Conservation (phyloP, 1,140 invertebrate species). For the Popillia japonica region DNA sequence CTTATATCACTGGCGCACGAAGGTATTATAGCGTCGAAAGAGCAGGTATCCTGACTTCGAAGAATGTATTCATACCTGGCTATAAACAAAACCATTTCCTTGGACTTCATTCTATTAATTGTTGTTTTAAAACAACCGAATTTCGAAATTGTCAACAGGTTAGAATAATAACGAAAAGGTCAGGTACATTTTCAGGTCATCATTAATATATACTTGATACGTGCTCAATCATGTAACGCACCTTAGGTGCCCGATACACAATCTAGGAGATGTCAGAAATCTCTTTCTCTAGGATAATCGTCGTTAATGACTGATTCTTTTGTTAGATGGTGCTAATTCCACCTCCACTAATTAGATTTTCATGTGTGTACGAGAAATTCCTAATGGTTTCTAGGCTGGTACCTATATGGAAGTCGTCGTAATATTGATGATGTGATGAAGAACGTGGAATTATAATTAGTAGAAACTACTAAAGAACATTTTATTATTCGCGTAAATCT, state of each 20-base stretch:
- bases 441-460: too few relatives aligned
- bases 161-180: background rate
- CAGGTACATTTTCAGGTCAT: background rate
- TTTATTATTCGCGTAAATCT: too few relatives aligned
- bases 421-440: too few relatives aligned
- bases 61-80: too few relatives aligned
- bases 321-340: background rate
- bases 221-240: background rate
- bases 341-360: background rate
- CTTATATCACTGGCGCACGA: slow-evolving; percentile 46
- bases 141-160: background rate
- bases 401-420: too few relatives aligned
- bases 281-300: background rate
- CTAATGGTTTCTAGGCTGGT: background rate
- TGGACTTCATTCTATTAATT: too few relatives aligned
- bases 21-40: background rate
- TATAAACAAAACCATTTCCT: too few relatives aligned
- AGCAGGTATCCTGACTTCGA: background rate
- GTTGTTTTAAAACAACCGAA: too few relatives aligned
- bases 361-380: background rate
- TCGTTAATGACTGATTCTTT: background rate
- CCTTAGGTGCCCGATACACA: background rate
- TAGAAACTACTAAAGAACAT: too few relatives aligned
- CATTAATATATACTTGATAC: background rate
- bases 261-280: too few relatives aligned